Evolutionary conservation across 2,113 vertebrate genomes (phyloP).

Genomic region (Cairina moschata): DNA sequence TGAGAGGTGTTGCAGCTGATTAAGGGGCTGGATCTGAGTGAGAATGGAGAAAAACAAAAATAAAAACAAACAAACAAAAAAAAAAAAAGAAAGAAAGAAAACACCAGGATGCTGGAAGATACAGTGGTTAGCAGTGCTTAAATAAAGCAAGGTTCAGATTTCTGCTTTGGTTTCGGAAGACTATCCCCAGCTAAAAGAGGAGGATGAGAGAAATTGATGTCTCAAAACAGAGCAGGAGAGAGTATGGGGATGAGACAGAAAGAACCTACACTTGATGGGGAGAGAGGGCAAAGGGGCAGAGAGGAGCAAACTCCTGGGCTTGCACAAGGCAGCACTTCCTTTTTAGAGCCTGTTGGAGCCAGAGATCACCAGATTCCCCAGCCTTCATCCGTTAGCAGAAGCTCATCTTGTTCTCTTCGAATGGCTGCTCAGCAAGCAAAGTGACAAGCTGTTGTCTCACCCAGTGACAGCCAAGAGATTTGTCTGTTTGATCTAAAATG

Average conservation of each 20-base stretch:
- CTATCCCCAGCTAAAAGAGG: neutral
- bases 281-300: neutral
- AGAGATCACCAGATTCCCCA: neutral
- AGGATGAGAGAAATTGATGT: neutral
- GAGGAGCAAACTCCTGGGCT: neutral
- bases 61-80: neutral
- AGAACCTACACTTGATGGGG: neutral
- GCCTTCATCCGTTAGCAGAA: neutral
- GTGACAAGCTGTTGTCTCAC: neutral
- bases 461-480: neutral
- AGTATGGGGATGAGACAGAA: neutral
- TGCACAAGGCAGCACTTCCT: neutral
- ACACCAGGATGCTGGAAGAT: neutral
- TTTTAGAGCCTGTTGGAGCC: neutral
- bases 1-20: neutral
- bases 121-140: neutral
- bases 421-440: neutral
- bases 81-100: neutral
- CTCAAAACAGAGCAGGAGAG: neutral
- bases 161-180: neutral
- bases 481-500: neutral
- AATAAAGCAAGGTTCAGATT: neutral
- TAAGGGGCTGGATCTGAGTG: neutral
- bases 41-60: neutral
- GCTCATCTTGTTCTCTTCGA: neutral